These are phyloP conservation scores for Eupithecia subfuscata DNA, from an alignment of 2,888 invertebrate genomes.

Conservation along the genomic window DNA sequence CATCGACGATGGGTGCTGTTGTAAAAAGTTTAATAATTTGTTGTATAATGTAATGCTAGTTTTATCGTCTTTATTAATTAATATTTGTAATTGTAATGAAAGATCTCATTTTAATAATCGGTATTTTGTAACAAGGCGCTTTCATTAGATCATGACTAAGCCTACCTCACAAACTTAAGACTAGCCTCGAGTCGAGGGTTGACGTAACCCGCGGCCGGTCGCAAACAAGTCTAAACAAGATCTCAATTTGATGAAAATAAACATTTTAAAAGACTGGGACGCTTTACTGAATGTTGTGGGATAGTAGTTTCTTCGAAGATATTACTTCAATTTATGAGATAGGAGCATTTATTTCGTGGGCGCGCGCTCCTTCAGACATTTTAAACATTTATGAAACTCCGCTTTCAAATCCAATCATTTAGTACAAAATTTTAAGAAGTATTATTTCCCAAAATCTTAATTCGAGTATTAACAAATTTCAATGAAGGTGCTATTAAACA, in stretches of 20 bases:
- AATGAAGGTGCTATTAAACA: slow-evolving; percentile 64
- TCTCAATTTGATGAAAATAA: slow-evolving; percentile 85
- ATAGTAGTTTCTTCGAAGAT: slow-evolving; percentile 82
- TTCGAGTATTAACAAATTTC: slow-evolving; percentile 79
- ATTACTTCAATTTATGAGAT: slow-evolving; percentile 82
- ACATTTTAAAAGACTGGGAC: slow-evolving; percentile 84
- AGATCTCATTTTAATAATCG: slow-evolving; percentile 85
- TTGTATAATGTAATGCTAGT: slow-evolving; percentile 83
- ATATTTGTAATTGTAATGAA: slow-evolving; percentile 84
- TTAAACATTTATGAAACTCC: slow-evolving; percentile 56
- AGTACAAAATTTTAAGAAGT: slow-evolving; percentile 82
- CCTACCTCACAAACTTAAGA: slow-evolving; percentile 83
- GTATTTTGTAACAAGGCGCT: slow-evolving; percentile 85
- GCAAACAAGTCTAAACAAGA: slow-evolving; percentile 82
- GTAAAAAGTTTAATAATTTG: slow-evolving; percentile 80
- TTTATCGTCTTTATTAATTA: slow-evolving; percentile 80
- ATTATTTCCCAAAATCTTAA: slow-evolving; percentile 80
- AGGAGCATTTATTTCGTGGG: slow-evolving; percentile 79
- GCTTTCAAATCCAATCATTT: slow-evolving; percentile 67
- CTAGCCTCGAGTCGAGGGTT: slow-evolving; percentile 55
- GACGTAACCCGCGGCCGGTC: slow-evolving; percentile 62
- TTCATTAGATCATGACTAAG: slow-evolving; percentile 84
- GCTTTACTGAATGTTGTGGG: slow-evolving; percentile 84
- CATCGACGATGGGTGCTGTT: slow-evolving; percentile 67
- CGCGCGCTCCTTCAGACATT: slow-evolving; percentile 59